These are phyloP conservation scores for Ectemnius cavifrons DNA, from an alignment of 2,888 invertebrate species.

Conservation along the genomic window DNA sequence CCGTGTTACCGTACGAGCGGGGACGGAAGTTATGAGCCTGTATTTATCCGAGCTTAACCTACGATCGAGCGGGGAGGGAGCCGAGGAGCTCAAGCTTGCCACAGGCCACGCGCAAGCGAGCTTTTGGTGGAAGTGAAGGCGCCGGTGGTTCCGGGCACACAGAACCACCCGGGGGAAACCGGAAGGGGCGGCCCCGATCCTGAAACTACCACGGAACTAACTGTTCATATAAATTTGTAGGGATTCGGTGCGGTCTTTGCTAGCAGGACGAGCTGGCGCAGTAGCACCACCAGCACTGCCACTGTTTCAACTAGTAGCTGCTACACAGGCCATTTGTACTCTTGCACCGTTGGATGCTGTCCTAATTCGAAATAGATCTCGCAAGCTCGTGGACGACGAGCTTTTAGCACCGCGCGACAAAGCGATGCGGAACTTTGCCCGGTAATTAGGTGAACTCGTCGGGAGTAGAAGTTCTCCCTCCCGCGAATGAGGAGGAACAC, in stretches of 20 bases:
- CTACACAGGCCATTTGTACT: too few relatives aligned
- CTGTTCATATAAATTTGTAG: conserved; percentile 70
- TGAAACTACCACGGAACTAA: conserved; percentile 65
- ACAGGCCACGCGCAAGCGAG: not conserved
- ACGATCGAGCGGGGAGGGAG: conserved; percentile 46
- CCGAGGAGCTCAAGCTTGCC: conserved; percentile 26
- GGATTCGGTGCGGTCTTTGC: conserved; percentile 56
- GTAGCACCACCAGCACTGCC: too few relatives aligned
- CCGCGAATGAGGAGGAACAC: too few relatives aligned
- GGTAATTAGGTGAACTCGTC: too few relatives aligned
- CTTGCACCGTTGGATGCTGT: conserved; percentile 12
- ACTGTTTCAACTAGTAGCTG: too few relatives aligned
- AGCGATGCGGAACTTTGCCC: too few relatives aligned
- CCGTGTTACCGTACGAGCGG: not conserved
- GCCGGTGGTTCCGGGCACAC: too few relatives aligned
- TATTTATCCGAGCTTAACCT: conserved; percentile 71
- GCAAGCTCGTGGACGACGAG: too few relatives aligned
- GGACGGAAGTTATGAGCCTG: conserved; percentile 48
- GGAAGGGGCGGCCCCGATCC: conserved; percentile 35
- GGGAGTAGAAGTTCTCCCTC: too few relatives aligned
- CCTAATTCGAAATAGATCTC: too few relatives aligned
- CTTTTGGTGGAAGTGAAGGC: not conserved
- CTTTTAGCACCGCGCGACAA: too few relatives aligned
- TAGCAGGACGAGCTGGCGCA: too few relatives aligned
- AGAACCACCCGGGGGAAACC: conserved; percentile 11